A percentile compares a stretch with the other conserved stretches of the same genome.
Conservation (phyloP, 2,888 invertebrate genomes). For the Micropterix aruncella region DNA sequence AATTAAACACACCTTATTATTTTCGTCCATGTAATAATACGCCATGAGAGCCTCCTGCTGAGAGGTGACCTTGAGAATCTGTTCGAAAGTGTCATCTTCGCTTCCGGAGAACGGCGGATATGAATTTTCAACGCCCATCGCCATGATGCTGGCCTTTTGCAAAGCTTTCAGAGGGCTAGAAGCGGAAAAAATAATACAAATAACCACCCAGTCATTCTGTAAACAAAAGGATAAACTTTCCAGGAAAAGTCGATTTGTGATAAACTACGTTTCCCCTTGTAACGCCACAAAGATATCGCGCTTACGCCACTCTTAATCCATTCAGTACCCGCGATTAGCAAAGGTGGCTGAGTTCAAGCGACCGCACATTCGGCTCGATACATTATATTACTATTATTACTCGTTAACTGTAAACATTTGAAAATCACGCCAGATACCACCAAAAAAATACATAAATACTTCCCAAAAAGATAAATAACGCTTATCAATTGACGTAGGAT, state of each 20-base stretch:
- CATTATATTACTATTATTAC: too few relatives aligned
- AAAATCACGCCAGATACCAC: neutral
- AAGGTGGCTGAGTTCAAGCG: too few relatives aligned
- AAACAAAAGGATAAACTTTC: too few relatives aligned
- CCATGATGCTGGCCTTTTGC: neutral
- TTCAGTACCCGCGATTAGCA: too few relatives aligned
- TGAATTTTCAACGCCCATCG: neutral
- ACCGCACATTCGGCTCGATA: too few relatives aligned
- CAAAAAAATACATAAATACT: neutral
- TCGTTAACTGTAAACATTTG: neutral
- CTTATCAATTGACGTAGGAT: neutral
- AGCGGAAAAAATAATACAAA: too few relatives aligned
- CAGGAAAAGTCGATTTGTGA: too few relatives aligned
- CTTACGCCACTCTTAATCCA: too few relatives aligned
- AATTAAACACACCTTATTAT: slow-evolving; percentile 57
- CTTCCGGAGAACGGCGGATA: neutral
- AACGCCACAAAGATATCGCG: too few relatives aligned
- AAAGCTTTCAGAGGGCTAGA: neutral
- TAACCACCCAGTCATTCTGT: too few relatives aligned
- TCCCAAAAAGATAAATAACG: neutral
- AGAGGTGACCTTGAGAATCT: slow-evolving; percentile 60
- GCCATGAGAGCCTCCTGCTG: slow-evolving; percentile 83
- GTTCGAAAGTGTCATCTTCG: slow-evolving; percentile 51
- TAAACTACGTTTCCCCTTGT: too few relatives aligned
- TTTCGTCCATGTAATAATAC: slow-evolving; percentile 81